Evolutionary conservation across 2,888 invertebrate species (phyloP).

Genomic region (Ctena decussata): DNA sequence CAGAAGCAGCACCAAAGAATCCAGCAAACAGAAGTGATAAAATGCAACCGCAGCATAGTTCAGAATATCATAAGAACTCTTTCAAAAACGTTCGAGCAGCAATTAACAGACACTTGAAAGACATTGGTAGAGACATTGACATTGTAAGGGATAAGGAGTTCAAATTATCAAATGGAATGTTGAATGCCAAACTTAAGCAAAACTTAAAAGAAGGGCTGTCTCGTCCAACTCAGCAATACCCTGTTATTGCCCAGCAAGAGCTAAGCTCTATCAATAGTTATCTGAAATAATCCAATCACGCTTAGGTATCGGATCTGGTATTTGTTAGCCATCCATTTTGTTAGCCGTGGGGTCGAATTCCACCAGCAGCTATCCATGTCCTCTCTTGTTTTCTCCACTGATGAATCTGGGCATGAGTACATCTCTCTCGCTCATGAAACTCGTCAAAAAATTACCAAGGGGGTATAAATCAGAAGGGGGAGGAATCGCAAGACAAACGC

Average conservation of each 20-base stretch:
- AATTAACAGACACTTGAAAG: conserved; percentile 30
- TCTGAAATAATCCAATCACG: neutral
- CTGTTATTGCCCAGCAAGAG: neutral
- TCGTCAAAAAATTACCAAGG: neutral
- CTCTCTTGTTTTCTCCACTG: too few species aligned
- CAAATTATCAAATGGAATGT: conserved; percentile 12
- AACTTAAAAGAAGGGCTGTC: neutral
- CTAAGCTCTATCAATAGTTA: neutral
- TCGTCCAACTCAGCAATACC: conserved; percentile 16
- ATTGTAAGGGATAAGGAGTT: neutral
- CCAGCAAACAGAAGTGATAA: too few species aligned
- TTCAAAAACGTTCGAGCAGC: conserved; percentile 6
- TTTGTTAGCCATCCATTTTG: neutral
- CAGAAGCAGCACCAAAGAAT: too few species aligned
- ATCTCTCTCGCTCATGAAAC: neutral
- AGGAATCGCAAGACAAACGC: too few species aligned
- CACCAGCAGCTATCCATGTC: too few species aligned
- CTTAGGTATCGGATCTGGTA: conserved; percentile 19
- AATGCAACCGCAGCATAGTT: too few species aligned
- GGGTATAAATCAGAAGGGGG: neutral
- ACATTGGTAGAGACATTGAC: conserved; percentile 15
- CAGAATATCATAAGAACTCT: too few species aligned
- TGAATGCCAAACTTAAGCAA: conserved; percentile 18
- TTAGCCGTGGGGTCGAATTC: too few species aligned
- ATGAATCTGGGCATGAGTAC: neutral